Conservation (phyloP, 2,113 vertebrate species). For the Pangasianodon gigas region DNA sequence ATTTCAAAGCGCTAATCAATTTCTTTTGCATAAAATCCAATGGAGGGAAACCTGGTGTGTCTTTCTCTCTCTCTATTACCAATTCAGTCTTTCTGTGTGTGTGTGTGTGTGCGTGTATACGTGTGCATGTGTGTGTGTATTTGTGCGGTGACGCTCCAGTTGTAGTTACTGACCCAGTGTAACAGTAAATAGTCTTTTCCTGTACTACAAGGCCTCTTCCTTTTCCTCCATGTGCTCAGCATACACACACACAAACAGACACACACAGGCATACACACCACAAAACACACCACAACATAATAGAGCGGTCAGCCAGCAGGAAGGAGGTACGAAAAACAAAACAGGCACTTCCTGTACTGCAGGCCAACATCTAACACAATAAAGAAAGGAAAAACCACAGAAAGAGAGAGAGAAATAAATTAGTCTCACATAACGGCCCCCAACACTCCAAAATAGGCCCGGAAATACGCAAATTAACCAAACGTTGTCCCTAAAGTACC, state of each 20-base stretch:
- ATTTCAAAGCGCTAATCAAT: not conserved
- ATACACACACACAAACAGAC: not conserved
- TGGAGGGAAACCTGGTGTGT: not conserved
- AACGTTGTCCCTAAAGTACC: not conserved
- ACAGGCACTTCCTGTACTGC: conserved; percentile 31
- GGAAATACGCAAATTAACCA: conserved; percentile 11
- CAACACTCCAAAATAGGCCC: not conserved
- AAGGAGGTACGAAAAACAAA: conserved; percentile 32
- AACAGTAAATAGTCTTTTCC: conserved; percentile 24
- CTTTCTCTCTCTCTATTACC: not conserved
- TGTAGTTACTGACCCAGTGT: conserved; percentile 16
- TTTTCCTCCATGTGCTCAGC: conserved; percentile 20
- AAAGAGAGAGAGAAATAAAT: conserved; percentile 9
- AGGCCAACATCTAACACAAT: conserved; percentile 28
- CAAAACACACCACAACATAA: conserved; percentile 20
- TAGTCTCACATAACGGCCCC: not conserved
- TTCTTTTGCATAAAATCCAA: not conserved
- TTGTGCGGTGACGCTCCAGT: not conserved
- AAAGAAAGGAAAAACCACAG: not conserved
- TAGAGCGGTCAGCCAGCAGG: conserved; percentile 23
- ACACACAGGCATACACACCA: not conserved
- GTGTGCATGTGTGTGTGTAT: not conserved
- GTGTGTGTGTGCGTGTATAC: conserved; percentile 19
- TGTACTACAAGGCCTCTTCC: conserved; percentile 20
- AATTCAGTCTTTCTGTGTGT: not conserved